Base-by-base conservation (phyloP, 2,888 invertebrate genomes). In the Sepioteuthis lessoniana region DNA sequence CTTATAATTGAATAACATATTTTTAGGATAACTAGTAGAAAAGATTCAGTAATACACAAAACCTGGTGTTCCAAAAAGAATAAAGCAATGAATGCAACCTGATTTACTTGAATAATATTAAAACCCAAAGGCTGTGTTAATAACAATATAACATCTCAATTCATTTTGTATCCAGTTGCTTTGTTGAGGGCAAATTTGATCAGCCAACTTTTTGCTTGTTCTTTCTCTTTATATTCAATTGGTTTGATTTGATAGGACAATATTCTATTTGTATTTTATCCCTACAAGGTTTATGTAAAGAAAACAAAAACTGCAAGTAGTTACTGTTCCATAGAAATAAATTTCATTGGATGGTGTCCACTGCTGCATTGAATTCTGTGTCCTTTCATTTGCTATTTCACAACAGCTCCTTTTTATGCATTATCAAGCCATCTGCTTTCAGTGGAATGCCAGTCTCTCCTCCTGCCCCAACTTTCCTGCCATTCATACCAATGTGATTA, bases 401-500 rank as follows among this genome's bases (percentile, higher is more conserved):
- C 76, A 76, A 76, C 76, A 76, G 76, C 76, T 76, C n/a, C 76
- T 76, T 76, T 76, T 76, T 76, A 76, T 31, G 76, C 76, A 76
- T 76, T n/a, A 76, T 76, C 76, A n/a, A 76, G n/a, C 76, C 76
- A 76, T 76, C n/a, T n/a, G 76, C 76, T 13, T 76, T 76, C 76
- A n/a, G 16, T 76, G 76, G n/a, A 76, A 76, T 76, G 16, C 13
- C n/a, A 76, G n/a, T 35, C n/a, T 35, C 76, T 76, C 76, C n/a
- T n/a, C 31, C n/a, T 76, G 3, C 76, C n/a, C 31, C 31, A n/a
- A 8, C 76, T 35, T 76, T 19, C n/a, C 13, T n/a, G n/a, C 76
- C 76, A 76, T 76, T 76, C 76, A 76, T 76, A 76, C 76, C n/a
- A 76, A 76, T 76, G 76, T 76, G 76, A 76, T 76, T 76, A 76